Conservation (phyloP, 1,140 invertebrate species). For the Lordiphosa clarofinis region DNA sequence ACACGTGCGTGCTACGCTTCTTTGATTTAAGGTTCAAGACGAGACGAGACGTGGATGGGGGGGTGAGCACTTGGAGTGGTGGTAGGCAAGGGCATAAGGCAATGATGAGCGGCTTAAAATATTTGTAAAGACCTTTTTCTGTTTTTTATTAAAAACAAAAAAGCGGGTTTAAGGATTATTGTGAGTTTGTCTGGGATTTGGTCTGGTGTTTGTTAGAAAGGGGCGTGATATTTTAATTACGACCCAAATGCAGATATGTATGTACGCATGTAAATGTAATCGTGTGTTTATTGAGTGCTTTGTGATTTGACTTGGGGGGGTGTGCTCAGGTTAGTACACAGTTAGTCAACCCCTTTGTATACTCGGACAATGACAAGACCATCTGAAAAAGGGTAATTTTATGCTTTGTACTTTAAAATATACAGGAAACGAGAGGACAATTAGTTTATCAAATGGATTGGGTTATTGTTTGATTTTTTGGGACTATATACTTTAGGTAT, state of each 20-base stretch:
- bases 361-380: too few relatives aligned
- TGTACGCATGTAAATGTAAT: conserved; percentile 22
- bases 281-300: conserved; percentile 55
- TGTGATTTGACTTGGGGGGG: conserved; percentile 52
- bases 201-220: conserved; percentile 6
- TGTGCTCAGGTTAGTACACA: too few relatives aligned
- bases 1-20: conserved; percentile 72
- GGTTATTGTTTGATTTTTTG: too few relatives aligned
- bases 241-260: conserved; percentile 46
- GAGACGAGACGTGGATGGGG: conserved; percentile 9
- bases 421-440: too few relatives aligned
- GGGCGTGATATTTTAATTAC: conserved; percentile 77
- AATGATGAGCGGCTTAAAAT: conserved; percentile 73
- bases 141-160: conserved; percentile 40
- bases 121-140: conserved; percentile 70
- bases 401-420: too few relatives aligned
- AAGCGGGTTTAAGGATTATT: conserved; percentile 61
- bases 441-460: too few relatives aligned
- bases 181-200: conserved; percentile 8
- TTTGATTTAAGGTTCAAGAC: conserved; percentile 62
- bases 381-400: too few relatives aligned
- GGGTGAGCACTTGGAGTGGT: neutral
- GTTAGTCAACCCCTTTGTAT: too few relatives aligned
- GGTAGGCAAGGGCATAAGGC: conserved; percentile 23
- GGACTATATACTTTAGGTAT: too few relatives aligned